Conservation (phyloP, 2,888 invertebrate species). For the Cheilosia urbana region DNA sequence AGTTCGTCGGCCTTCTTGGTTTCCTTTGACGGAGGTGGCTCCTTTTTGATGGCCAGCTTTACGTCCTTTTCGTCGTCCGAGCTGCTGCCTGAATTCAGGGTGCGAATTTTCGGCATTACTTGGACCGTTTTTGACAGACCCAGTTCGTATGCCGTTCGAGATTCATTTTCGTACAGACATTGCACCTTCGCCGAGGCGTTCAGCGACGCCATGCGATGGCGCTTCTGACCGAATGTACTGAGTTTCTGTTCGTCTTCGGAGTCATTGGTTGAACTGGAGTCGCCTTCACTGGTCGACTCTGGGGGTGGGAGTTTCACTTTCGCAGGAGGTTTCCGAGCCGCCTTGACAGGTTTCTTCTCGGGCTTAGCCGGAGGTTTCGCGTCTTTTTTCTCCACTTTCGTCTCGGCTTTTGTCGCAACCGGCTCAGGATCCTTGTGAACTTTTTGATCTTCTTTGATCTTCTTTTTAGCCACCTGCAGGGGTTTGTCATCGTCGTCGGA, state of each 20-base stretch:
- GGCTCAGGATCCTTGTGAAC: conserved; percentile 1
- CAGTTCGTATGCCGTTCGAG: conserved; percentile 88
- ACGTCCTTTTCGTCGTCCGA: conserved; percentile 85
- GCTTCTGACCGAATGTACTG: conserved; percentile 87
- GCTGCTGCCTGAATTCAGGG: conserved; percentile 80
- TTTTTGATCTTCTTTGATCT: conserved; percentile 43
- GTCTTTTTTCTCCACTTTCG: conserved; percentile 22
- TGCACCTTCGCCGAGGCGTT: conserved; percentile 96
- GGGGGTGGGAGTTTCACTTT: conserved; percentile 73
- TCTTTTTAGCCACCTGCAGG: conserved; percentile 76
- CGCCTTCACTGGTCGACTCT: conserved; percentile 75
- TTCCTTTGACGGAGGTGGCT: conserved; percentile 44
- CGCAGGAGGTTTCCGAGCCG: conserved; percentile 41
- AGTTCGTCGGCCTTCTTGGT: conserved; percentile 67
- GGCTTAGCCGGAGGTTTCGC: conserved; percentile 23
- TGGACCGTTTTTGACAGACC: conserved; percentile 84
- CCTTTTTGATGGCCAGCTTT: conserved; percentile 52
- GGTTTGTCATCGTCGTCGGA: conserved; percentile 82
- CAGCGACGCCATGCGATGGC: conserved; percentile 93
- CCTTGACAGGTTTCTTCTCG: conserved; percentile 60
- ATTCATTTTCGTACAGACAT: conserved; percentile 95
- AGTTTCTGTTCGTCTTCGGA: conserved; percentile 82
- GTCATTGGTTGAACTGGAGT: conserved; percentile 76
- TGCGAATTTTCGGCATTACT: conserved; percentile 84
- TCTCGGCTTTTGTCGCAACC: conserved; percentile 13